These are phyloP conservation scores for Xylota sylvarum DNA, from an alignment of 2,888 invertebrate species.

Conservation along the genomic window DNA sequence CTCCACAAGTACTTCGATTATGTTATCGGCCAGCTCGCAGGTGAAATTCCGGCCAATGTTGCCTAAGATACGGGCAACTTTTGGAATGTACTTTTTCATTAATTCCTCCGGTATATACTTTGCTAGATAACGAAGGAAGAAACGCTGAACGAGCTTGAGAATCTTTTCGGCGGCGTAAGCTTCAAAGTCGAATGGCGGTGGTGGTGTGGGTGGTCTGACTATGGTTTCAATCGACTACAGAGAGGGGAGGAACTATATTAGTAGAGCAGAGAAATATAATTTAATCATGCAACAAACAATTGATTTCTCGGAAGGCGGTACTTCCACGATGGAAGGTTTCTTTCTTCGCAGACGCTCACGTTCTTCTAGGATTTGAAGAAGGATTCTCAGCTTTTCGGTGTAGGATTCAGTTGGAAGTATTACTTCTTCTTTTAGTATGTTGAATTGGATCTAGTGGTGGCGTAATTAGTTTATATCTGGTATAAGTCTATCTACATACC, in stretches of 20 bases:
- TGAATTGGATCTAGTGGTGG: constrained; percentile 1
- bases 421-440: constrained; percentile 39
- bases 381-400: constrained; percentile 51
- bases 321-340: constrained; percentile 17
- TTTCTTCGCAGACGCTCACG: constrained; percentile 37
- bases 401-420: constrained; percentile 30
- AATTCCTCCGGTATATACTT: constrained; percentile 79
- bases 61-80: constrained; percentile 82
- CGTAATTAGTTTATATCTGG: not conserved
- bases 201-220: constrained; percentile 79
- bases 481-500: constrained; percentile 6
- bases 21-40: constrained; percentile 81
- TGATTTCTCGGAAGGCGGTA: constrained; percentile 37
- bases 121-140: constrained; percentile 80
- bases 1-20: constrained; percentile 81
- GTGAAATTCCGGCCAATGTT: constrained; percentile 83
- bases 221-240: constrained; percentile 25
- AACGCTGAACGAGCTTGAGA: constrained; percentile 81
- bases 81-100: constrained; percentile 81
- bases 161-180: constrained; percentile 81
- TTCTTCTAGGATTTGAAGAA: constrained; percentile 57
- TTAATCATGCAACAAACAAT: constrained; percentile 16
- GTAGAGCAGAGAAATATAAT: not conserved
- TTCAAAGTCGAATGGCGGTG: constrained; percentile 80
- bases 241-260: constrained; percentile 1